These are phyloP conservation scores for Papilio polytes DNA, from an alignment of 1,140 invertebrate species.

Conservation along the genomic window DNA sequence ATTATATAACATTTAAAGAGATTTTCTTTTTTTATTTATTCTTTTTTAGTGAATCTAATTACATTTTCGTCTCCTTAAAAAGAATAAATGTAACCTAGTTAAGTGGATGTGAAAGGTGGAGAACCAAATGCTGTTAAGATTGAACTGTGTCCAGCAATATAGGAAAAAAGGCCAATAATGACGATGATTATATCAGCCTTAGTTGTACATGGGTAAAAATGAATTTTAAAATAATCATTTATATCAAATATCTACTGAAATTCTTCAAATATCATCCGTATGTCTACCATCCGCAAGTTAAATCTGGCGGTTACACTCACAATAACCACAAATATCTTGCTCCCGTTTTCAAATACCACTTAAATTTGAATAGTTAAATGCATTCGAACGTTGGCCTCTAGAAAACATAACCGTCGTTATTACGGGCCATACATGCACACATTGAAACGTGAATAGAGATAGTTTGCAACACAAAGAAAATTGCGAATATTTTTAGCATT, in stretches of 20 bases:
- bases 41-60: background rate
- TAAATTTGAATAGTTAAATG: slow-evolving; percentile 28
- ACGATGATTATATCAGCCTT: too few species aligned
- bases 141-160: background rate
- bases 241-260: too few species aligned
- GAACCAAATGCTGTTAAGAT: background rate
- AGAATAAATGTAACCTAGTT: background rate
- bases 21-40: background rate
- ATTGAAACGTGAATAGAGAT: slow-evolving; percentile 38
- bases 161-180: too few species aligned
- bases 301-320: slow-evolving; percentile 15
- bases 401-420: slow-evolving; percentile 45
- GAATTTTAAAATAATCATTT: background rate
- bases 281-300: slow-evolving; percentile 8
- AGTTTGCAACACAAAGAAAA: slow-evolving; percentile 62
- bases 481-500: slow-evolving; percentile 69
- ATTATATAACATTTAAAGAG: background rate
- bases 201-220: background rate
- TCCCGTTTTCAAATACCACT: slow-evolving; percentile 31
- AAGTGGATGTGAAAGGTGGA: background rate
- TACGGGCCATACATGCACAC: slow-evolving; percentile 44
- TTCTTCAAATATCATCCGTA: background rate
- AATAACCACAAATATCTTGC: slow-evolving; percentile 22
- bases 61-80: background rate
- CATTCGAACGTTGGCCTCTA: slow-evolving; percentile 43